Evolutionary conservation across 2,113 vertebrate genomes (phyloP).

Genomic region (Ceyx margarethae): DNA sequence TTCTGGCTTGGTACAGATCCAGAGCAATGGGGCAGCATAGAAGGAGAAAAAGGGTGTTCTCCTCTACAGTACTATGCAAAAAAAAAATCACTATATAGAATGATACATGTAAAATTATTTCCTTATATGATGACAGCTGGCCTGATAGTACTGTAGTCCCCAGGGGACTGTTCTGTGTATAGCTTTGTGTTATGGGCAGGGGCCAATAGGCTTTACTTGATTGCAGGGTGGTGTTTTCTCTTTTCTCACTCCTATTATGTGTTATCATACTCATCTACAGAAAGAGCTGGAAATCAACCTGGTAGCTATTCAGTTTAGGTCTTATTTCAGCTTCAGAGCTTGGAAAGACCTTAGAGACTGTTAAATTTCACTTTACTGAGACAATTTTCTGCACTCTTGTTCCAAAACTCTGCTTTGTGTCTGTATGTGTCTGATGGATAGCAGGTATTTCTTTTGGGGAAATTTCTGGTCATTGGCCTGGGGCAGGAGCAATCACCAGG

Average conservation of each 20-base stretch:
- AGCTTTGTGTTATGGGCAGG: background rate
- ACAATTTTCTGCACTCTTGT: background rate
- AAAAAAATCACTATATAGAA: background rate
- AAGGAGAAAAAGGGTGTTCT: background rate
- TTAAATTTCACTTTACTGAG: background rate
- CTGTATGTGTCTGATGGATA: background rate
- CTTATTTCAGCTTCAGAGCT: background rate
- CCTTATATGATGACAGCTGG: background rate
- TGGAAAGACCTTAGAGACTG: background rate
- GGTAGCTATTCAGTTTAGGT: background rate
- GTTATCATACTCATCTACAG: background rate
- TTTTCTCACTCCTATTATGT: background rate
- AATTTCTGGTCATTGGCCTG: background rate
- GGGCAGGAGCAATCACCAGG: background rate
- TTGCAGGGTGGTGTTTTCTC: background rate
- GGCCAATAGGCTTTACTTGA: background rate
- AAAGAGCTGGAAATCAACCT: background rate
- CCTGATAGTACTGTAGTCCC: background rate
- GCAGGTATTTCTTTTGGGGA: background rate
- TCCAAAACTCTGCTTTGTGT: background rate
- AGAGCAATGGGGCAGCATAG: background rate
- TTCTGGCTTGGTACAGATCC: background rate
- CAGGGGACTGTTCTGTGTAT: accelerated
- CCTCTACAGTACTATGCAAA: background rate
- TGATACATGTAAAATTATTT: background rate